phyloP scores from a whole-genome alignment of 2,113 vertebrate species.

The Tapirus terrestris region DNA sequence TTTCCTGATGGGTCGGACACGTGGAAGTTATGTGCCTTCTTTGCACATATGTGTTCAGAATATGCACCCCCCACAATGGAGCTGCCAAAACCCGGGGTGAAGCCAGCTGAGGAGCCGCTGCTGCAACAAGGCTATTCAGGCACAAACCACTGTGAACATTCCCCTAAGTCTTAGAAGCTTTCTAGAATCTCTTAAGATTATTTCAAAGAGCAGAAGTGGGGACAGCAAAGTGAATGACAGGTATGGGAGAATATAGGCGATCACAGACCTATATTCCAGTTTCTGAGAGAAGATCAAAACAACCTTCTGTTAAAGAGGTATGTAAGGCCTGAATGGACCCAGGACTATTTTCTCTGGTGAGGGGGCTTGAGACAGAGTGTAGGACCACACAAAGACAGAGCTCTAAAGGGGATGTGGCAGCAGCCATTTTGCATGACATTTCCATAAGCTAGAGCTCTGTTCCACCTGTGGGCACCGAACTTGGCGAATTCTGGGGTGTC shows the following conservation, averaged over 20 bases:
- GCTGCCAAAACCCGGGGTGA: background rate
- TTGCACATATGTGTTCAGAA: background rate
- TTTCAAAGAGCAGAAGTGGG: background rate
- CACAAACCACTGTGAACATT: background rate
- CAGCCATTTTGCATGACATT: background rate
- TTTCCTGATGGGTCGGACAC: background rate
- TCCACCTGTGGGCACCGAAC: background rate
- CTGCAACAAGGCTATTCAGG: background rate
- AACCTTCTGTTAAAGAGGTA: background rate
- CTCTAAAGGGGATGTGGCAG: background rate
- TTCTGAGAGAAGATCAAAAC: background rate
- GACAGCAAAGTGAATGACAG: too few relatives aligned
- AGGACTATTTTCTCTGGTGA: background rate
- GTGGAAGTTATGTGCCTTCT: background rate
- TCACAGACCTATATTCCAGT: background rate
- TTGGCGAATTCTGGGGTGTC: background rate
- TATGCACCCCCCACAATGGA: background rate
- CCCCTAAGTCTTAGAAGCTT: accelerated
- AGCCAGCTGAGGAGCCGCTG: background rate
- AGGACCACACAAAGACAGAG: background rate
- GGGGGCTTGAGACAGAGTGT: background rate
- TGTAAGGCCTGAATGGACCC: accelerated
- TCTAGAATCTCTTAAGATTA: background rate
- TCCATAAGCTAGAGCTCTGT: background rate
- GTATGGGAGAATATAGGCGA: background rate